Evolutionary conservation across 2,113 vertebrate genomes (phyloP).

Genomic region (Rhabdomys dilectus): DNA sequence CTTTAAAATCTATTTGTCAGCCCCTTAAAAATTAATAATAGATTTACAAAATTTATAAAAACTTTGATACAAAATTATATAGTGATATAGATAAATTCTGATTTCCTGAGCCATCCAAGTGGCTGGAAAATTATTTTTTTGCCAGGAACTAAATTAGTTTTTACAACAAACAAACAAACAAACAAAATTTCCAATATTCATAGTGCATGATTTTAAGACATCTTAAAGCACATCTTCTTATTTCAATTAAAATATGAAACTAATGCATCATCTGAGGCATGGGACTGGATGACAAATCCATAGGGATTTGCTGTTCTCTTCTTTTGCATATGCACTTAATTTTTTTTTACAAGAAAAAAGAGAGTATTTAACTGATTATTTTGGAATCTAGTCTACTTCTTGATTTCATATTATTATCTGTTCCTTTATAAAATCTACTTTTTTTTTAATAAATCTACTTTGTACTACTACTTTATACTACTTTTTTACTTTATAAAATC

Average conservation of each 20-base stretch:
- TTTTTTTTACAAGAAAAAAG: conserved; percentile 38
- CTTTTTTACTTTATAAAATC: background rate
- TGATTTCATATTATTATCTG: background rate
- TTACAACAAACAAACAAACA: background rate
- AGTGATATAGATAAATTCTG: conserved; percentile 48
- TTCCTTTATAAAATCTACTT: background rate
- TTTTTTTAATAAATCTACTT: background rate
- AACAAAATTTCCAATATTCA: conserved; percentile 55
- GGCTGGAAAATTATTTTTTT: conserved; percentile 54
- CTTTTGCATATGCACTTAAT: conserved; percentile 7
- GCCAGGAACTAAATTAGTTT: conserved; percentile 53
- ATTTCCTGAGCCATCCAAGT: conserved; percentile 60
- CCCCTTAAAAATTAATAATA: conserved; percentile 41
- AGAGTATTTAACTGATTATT: background rate
- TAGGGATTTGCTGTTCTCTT: background rate
- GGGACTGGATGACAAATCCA: background rate
- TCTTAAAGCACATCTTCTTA: conserved; percentile 2
- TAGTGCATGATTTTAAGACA: background rate
- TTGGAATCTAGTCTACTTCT: background rate
- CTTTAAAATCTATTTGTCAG: conserved; percentile 62
- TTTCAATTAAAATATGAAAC: background rate
- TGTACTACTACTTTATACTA: too few species aligned
- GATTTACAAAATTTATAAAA: background rate
- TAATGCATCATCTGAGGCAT: conserved; percentile 45
- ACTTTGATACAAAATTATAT: conserved; percentile 25